Evolutionary conservation across 2,113 vertebrate species (phyloP).

Genomic region (Sturnus vulgaris): DNA sequence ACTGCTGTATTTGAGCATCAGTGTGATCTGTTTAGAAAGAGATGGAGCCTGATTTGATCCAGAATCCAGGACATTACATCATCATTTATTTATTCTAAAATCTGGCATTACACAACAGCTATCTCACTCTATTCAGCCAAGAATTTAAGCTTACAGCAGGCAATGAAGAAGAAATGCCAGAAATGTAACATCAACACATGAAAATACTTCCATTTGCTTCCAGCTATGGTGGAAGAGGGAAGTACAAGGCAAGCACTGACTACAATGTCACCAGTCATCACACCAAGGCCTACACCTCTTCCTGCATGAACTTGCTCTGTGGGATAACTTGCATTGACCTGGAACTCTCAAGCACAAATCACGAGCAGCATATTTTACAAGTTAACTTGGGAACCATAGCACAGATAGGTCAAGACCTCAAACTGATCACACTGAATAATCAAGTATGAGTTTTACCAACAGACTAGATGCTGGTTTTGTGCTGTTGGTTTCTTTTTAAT

Average conservation of each 20-base stretch:
- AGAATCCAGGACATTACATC: slow-evolving; percentile 6
- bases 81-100: slow-evolving; percentile 17
- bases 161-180: not conserved
- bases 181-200: not conserved
- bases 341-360: not conserved
- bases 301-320: not conserved
- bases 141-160: not conserved
- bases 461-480: not conserved
- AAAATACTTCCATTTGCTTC: not conserved
- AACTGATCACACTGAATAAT: not conserved
- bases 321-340: not conserved
- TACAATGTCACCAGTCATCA: not conserved
- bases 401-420: not conserved
- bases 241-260: not conserved
- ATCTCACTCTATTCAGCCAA: not conserved
- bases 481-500: not conserved
- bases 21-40: not conserved
- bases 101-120: slow-evolving; percentile 23
- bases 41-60: not conserved
- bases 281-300: not conserved
- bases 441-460: not conserved
- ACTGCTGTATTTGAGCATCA: not conserved
- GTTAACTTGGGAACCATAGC: not conserved
- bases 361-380: not conserved
- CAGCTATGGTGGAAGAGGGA: not conserved